These are phyloP conservation scores for Chloroceryle inda DNA, from an alignment of 2,797 vertebrate species.

Conservation along the genomic window DNA sequence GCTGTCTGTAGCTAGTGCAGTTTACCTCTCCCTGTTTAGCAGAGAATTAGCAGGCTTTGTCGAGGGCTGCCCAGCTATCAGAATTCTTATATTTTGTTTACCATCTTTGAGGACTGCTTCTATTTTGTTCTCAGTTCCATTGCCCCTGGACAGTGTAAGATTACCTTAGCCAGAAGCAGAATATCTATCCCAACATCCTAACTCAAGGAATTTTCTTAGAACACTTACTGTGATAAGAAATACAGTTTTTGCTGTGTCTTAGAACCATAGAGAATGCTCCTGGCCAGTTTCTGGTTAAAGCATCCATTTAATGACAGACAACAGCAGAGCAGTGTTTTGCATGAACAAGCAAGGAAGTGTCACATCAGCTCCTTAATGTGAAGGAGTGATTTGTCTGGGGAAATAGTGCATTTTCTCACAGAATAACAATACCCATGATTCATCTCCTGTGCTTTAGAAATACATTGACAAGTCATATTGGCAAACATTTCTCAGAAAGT, in stretches of 20 bases:
- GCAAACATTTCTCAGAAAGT: constrained; percentile 8
- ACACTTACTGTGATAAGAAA: background rate
- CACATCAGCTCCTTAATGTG: constrained; percentile 31
- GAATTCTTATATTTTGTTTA: background rate
- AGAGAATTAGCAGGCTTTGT: background rate
- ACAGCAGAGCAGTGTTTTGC: background rate
- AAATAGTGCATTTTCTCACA: background rate
- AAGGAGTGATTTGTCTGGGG: constrained; percentile 37
- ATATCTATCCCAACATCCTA: background rate
- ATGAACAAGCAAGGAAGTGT: constrained; percentile 16
- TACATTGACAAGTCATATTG: background rate
- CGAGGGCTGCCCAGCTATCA: background rate
- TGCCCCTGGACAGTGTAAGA: background rate
- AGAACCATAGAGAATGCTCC: background rate
- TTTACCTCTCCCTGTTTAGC: background rate
- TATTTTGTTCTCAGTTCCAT: background rate
- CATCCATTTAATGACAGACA: background rate
- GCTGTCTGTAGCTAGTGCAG: background rate
- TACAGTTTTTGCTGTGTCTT: background rate
- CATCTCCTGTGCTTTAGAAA: background rate
- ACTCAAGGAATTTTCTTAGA: background rate
- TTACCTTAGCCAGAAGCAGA: background rate
- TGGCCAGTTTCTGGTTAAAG: constrained; percentile 6
- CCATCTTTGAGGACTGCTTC: background rate
- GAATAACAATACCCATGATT: constrained; percentile 25